Base-by-base conservation (phyloP, 2,113 vertebrate species). In the Cyprinodon tularosa region DNA sequence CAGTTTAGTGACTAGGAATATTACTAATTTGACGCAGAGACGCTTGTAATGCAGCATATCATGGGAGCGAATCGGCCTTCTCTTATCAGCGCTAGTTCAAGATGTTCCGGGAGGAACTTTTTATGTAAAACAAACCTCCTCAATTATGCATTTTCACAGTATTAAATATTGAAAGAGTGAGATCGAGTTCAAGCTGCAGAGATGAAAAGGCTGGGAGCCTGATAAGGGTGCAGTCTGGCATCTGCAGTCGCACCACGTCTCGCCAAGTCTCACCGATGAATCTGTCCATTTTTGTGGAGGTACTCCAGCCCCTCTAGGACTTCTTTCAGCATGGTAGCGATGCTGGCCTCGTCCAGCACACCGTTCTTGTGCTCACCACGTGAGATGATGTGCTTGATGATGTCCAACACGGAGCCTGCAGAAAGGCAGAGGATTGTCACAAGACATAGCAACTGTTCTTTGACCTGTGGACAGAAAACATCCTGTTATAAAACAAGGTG, bases 281-380 rank as follows among this genome's bases (percentile, higher is more conserved):
- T 98, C 90, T 99, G 97, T 20, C 97, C 97, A 0, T 99, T 99
- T 93, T 97, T 98, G 87, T 99, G 97, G 73, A 99, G 93, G 80
- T 98, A 99, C 69, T 99, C 97, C 85, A 98, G 75, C 0, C 96
- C 97, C 68, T 99, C 97, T 86, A 99, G 73, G 12, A 98, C 97
- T 74, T 99, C 97, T 76, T 87, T 97, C 63, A 99, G 94, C 73
- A 98, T 96, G 0, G 95, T 95, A 77, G 97, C 97, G 60, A 99
- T 99, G 85, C 95, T 95, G 7, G 96, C 73, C 78, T 98, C 97
- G 67, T 98, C 97, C 75, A 98, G 78, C 70, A 98, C 97, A 12
- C 97, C 97, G 0, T 81, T 95, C 93, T 95, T 97, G 87, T 98
- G 96, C n/a, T 98, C 97, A 4, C 96, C 96, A 68, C 96, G 96